Base-by-base conservation (phyloP, 35 echinoderm and acorn worm genomes). In the Apostichopus japonicus region DNA sequence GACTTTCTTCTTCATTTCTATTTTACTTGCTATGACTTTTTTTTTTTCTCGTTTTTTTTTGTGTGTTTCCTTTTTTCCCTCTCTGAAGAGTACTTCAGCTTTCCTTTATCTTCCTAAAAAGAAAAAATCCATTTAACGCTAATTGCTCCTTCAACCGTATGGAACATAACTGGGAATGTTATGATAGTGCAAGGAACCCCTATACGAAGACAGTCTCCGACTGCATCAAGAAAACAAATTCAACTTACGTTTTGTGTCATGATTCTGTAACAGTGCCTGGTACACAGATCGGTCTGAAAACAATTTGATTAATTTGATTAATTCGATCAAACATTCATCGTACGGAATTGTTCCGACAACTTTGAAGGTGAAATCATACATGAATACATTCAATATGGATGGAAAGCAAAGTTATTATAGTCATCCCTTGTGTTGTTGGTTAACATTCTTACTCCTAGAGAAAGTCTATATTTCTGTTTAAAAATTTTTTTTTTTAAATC, bases 201-300 rank as follows among this genome's bases (percentile, higher is more conserved):
- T 59, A 56, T 10, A 61, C 7, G 1, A 61, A 61, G 13, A 61
- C 7, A 61, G 23, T 59, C 7, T 16, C n/a, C 7, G 22, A 5
- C 56, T 19, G n/a, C 16, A 84, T 84, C 59, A 89, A 73, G 67
- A 54, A 89, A 89, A 65, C 6, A 56, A 91, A 91, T 77, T 11
- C 54, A 91, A 91, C 90, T 91, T 91, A 91, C 90, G 71, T 91
- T 91, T 91, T 58, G 90, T 78, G 86, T 89, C 86, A 91, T 87
- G 84, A 65, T 91, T 91, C 90, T 91, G 90, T 91, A 91, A 91
- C 44, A 91, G 90, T 77, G 90, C 90, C 90, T 91, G 90, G 90
- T 91, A 91, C 72, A 91, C 90, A 58, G 90, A 91, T 91, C 76
- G 90, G 90, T 91, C 90, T 91, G 90, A 91, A 91, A 91, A 73